Percentiles rank a stretch among this genome's conserved stretches.
These are phyloP conservation scores for rabbit (Oryctolagus cuniculus) DNA, from an alignment of 2,113 vertebrate species.

Conservation along the genomic window DNA sequence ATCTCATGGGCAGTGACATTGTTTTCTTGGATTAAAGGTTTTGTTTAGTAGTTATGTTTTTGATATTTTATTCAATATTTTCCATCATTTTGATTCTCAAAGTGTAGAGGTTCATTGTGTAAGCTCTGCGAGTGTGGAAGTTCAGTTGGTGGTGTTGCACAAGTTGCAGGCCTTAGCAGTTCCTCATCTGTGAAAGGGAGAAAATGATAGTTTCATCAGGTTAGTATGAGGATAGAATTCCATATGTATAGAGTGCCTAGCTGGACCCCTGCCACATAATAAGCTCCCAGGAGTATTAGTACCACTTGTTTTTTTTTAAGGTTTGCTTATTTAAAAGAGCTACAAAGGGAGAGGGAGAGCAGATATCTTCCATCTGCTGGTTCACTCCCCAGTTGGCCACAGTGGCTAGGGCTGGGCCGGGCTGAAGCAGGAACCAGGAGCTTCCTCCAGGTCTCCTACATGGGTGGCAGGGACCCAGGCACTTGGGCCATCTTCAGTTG, in stretches of 20 bases:
- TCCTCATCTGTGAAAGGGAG: neutral
- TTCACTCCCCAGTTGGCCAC: no score
- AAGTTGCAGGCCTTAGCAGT: neutral
- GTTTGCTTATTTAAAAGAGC: no score
- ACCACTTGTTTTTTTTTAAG: neutral
- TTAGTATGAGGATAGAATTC: constrained; percentile 7
- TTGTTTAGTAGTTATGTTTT: neutral
- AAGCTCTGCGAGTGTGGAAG: neutral
- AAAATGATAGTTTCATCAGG: neutral
- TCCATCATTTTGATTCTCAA: neutral
- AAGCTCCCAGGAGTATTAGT: neutral
- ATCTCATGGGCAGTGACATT: neutral
- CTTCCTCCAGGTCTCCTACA: no score
- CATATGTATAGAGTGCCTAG: neutral
- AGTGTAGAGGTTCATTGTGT: neutral
- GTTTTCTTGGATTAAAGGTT: constrained; percentile 29
- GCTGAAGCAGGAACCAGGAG: no score
- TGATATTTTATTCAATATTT: constrained; percentile 1
- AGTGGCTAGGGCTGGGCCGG: no score
- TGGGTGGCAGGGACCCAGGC: no score
- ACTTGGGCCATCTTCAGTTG: no score
- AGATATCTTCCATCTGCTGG: no score
- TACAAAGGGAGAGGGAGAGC: no score
- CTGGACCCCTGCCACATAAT: neutral
- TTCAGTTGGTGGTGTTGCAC: neutral